A percentile compares a stretch with the other conserved stretches of the same genome.
phyloP scores from a whole-genome alignment of 2,113 vertebrate species.

The Gymnobelideus leadbeateri region DNA sequence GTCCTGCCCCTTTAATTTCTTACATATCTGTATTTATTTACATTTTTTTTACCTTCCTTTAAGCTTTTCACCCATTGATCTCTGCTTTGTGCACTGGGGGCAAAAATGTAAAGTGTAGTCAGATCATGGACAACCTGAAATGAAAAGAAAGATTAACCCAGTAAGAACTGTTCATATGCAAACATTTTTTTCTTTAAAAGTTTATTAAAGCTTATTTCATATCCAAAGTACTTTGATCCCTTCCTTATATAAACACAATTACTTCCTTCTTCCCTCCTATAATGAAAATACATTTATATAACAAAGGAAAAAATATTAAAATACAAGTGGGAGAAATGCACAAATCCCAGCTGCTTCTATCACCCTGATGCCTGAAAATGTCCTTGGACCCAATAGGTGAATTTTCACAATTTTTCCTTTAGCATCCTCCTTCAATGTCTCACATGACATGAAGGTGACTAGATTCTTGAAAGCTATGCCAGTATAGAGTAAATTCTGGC shows the following conservation, averaged over 20 bases:
- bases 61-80: slow-evolving; percentile 92
- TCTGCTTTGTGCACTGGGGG: slow-evolving; percentile 91
- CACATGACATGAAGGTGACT: not conserved
- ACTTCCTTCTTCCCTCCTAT: slow-evolving; percentile 1
- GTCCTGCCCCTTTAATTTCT: not conserved
- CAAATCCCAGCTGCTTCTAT: not conserved
- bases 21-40: not conserved
- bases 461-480: not conserved
- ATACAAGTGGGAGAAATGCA: not conserved
- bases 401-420: not conserved
- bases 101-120: slow-evolving; percentile 93
- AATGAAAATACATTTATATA: slow-evolving; percentile 6
- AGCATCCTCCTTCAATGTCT: not conserved
- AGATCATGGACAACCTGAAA: slow-evolving; percentile 92
- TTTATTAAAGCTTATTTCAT: not conserved
- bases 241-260: slow-evolving; percentile 32
- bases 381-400: not conserved
- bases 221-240: slow-evolving; percentile 2
- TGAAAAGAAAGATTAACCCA: slow-evolving; percentile 46
- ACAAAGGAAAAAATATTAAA: slow-evolving; percentile 1
- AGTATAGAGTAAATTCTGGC: not conserved
- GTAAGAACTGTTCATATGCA: slow-evolving; percentile 13
- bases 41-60: slow-evolving; percentile 90
- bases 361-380: not conserved
- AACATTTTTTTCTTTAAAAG: not conserved